Percentiles rank a stretch among this genome's conserved stretches.
phyloP scores from a whole-genome alignment of 2,888 invertebrate genomes.

The Branchellion lobata region DNA sequence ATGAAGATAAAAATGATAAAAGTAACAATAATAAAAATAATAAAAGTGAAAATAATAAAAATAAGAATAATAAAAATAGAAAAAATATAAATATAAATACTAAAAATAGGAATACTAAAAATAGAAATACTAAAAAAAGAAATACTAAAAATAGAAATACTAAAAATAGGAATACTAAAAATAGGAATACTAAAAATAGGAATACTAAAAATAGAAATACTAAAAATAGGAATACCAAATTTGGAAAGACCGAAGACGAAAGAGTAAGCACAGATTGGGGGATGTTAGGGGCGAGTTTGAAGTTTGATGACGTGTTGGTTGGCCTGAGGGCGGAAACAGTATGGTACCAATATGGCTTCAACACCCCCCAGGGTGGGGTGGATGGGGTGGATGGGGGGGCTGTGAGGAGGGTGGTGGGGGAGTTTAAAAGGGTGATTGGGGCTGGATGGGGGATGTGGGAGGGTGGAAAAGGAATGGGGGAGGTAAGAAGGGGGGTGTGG shows the following conservation, averaged over 20 bases:
- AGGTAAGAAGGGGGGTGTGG: not conserved
- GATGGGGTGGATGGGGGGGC: not conserved
- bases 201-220: too few relatives aligned
- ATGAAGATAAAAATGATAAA: not conserved
- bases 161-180: too few relatives aligned
- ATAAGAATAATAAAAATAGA: not conserved
- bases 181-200: too few relatives aligned
- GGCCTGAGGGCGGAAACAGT: conserved; percentile 61
- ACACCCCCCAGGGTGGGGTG: conserved; percentile 62
- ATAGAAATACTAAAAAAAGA: too few relatives aligned
- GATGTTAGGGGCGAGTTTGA: not conserved
- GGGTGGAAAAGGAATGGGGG: not conserved
- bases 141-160: too few relatives aligned
- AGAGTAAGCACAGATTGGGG: too few relatives aligned
- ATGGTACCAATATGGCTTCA: conserved; percentile 66
- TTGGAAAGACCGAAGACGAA: too few relatives aligned
- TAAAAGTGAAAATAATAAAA: not conserved
- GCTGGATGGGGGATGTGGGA: not conserved
- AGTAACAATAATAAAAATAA: too few relatives aligned
- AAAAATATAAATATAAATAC: not conserved
- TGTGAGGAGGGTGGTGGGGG: not conserved
- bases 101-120: too few relatives aligned
- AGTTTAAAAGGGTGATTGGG: not conserved
- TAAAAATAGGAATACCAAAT: too few relatives aligned
- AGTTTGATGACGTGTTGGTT: conserved; percentile 53